phyloP scores from a whole-genome alignment of 2,113 vertebrate genomes.

The Poecilia latipinna region DNA sequence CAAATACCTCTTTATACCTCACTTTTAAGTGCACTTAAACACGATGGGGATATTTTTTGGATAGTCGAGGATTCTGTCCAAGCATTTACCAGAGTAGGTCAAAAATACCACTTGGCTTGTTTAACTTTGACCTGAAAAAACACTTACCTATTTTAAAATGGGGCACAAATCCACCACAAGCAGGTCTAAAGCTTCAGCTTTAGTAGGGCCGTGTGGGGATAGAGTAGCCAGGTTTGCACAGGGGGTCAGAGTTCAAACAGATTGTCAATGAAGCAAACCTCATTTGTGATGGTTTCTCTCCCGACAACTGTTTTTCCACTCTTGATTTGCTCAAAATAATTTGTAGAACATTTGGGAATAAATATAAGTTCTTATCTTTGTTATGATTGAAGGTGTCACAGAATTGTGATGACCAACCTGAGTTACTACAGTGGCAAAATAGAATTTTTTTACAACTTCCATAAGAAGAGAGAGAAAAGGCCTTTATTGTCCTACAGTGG shows the following conservation, averaged over 20 bases:
- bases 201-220: background rate
- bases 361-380: background rate
- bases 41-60: slow-evolving; percentile 3
- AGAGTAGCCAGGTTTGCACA: background rate
- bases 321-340: slow-evolving; percentile 4
- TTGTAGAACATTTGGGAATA: background rate
- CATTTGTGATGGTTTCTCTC: background rate
- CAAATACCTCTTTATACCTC: slow-evolving; percentile 75
- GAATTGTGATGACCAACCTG: background rate
- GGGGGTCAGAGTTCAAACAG: slow-evolving; percentile 27
- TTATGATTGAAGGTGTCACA: background rate
- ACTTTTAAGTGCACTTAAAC: slow-evolving; percentile 64
- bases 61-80: slow-evolving; percentile 8
- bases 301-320: background rate
- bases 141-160: slow-evolving; percentile 38
- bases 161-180: slow-evolving; percentile 21
- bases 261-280: background rate
- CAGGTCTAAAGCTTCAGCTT: slow-evolving; percentile 26
- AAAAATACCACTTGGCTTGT: slow-evolving; percentile 32
- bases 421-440: slow-evolving; percentile 32
- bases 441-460: slow-evolving; percentile 15
- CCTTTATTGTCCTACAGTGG: no score
- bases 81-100: slow-evolving; percentile 30
- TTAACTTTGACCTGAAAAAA: slow-evolving; percentile 39
- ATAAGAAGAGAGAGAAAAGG: background rate